Conservation (phyloP, 2,797 vertebrate species). For the Vireo griseus region DNA sequence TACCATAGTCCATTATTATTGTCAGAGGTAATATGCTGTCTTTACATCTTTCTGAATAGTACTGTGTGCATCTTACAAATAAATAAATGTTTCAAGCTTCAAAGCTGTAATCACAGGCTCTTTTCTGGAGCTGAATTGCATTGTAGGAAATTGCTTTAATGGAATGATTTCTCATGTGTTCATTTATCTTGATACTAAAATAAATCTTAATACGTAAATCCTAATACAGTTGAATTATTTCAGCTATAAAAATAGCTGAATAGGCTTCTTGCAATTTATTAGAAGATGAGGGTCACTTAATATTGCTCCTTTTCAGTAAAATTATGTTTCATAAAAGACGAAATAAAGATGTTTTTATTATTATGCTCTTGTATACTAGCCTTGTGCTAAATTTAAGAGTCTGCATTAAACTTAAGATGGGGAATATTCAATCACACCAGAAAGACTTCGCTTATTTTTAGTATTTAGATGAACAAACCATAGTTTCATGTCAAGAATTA, state of each 20-base stretch:
- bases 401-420: neutral
- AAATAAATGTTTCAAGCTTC: conserved; percentile 40
- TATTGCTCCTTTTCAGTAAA: neutral
- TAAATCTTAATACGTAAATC: conserved; percentile 22
- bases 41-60: neutral
- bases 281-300: neutral
- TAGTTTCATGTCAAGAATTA: neutral
- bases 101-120: conserved; percentile 24
- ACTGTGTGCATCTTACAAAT: neutral
- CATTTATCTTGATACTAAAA: conserved; percentile 20
- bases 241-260: conserved; percentile 9
- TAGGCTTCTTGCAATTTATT: conserved; percentile 36
- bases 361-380: neutral
- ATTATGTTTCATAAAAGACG: conserved; percentile 11
- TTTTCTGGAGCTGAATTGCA: conserved; percentile 44
- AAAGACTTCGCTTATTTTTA: neutral
- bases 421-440: neutral
- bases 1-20: neutral
- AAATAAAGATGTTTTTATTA: conserved; percentile 25
- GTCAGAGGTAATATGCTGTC: neutral
- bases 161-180: conserved; percentile 49
- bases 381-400: neutral
- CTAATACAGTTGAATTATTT: conserved; percentile 20
- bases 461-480: neutral
- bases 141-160: conserved; percentile 46